A percentile compares a stretch with the other conserved stretches of the same genome.
phyloP scores from a whole-genome alignment of 92 coral and sea anemone genomes.

The Umimayanthus kanabou region DNA sequence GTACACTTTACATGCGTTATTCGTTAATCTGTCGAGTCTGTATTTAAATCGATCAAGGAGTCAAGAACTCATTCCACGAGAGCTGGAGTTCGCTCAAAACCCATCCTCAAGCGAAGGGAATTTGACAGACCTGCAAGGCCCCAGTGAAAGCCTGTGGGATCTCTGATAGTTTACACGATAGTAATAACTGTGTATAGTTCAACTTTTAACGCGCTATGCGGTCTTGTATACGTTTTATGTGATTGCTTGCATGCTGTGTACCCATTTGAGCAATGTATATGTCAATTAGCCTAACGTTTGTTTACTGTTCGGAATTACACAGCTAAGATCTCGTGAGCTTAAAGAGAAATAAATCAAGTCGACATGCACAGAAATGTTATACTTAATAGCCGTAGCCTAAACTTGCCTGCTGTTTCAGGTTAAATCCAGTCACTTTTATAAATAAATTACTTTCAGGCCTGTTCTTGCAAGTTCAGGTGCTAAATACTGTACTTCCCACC shows the following conservation, averaged over 20 bases:
- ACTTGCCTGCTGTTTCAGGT: conserved; percentile 35
- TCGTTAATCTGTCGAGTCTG: conserved; percentile 17
- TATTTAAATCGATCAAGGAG: conserved; percentile 11
- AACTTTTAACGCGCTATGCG: conserved; percentile 58
- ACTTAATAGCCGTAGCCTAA: conserved; percentile 6
- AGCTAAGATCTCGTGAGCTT: conserved; percentile 14
- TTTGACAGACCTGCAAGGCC: conserved; percentile 1
- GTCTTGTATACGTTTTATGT: conserved; percentile 47
- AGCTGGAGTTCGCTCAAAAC: background rate
- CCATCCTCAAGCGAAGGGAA: background rate
- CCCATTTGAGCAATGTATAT: conserved; percentile 33
- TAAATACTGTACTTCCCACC: conserved; percentile 21
- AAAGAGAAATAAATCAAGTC: conserved; percentile 26
- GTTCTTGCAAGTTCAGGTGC: conserved; percentile 32
- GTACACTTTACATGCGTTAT: conserved; percentile 10
- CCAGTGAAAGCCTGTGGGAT: conserved; percentile 11
- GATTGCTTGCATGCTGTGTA: conserved; percentile 64
- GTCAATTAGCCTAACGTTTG: conserved; percentile 40
- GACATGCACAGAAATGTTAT: conserved; percentile 5
- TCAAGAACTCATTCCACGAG: background rate
- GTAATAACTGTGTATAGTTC: conserved; percentile 57
- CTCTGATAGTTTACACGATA: conserved; percentile 45
- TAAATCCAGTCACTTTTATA: conserved; percentile 13
- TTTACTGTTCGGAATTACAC: conserved; percentile 28
- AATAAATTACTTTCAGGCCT: conserved; percentile 39